Percentiles rank a stretch among this genome's conserved stretches.
phyloP scores from a whole-genome alignment of 2,888 invertebrate species.

The Philopedon plagiatum region DNA sequence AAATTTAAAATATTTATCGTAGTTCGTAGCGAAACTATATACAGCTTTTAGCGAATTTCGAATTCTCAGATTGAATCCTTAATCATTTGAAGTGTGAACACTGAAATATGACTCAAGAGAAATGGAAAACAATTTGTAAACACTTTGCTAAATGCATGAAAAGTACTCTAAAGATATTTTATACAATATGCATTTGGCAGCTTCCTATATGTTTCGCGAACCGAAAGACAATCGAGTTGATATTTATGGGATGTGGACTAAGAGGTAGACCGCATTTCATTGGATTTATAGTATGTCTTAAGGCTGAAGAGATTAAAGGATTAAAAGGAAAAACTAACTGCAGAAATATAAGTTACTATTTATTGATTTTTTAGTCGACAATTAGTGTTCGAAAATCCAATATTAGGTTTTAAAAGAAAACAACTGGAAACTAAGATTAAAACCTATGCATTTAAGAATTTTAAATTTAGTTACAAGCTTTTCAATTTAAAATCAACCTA shows the following conservation, averaged over 20 bases:
- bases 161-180: conserved; percentile 3
- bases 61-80: conserved; percentile 21
- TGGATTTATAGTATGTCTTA: conserved; percentile 4
- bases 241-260: neutral
- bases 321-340: neutral
- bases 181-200: conserved; percentile 7
- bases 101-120: conserved; percentile 24
- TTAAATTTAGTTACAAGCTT: too few relatives aligned
- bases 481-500: too few relatives aligned
- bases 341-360: neutral
- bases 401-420: too few relatives aligned
- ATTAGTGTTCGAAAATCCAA: too few relatives aligned
- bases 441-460: too few relatives aligned
- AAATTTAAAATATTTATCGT: too few relatives aligned
- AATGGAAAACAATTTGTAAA: conserved; percentile 23
- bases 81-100: conserved; percentile 16
- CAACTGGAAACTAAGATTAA: too few relatives aligned
- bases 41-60: conserved; percentile 6
- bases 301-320: neutral
- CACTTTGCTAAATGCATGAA: neutral
- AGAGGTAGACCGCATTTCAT: neutral
- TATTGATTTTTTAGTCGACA: neutral
- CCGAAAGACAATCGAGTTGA: neutral
- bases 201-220: neutral
- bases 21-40: too few relatives aligned